These are phyloP conservation scores for Acanthochromis polyacanthus DNA, from an alignment of 2,113 vertebrate genomes.

Conservation along the genomic window DNA sequence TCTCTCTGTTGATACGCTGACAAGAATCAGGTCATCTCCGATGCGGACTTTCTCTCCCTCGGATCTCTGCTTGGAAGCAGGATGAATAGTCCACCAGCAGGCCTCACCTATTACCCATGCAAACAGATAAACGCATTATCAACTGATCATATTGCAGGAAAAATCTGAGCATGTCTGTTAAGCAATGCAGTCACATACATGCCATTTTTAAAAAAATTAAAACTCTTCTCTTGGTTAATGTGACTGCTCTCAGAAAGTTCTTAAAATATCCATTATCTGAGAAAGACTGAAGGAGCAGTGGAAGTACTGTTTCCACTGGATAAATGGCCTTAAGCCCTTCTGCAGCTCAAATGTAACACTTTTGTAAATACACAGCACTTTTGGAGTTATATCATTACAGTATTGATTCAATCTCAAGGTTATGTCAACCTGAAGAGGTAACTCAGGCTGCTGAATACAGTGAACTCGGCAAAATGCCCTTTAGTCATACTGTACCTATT, in stretches of 20 bases:
- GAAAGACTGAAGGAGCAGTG: conserved; percentile 10
- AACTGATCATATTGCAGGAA: not conserved
- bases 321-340: conserved; percentile 22
- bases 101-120: conserved; percentile 87
- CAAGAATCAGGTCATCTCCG: conserved; percentile 96
- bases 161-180: not conserved
- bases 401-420: conserved; percentile 36
- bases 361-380: not conserved
- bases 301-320: conserved; percentile 38
- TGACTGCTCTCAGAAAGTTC: not conserved
- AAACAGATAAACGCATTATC: conserved; percentile 2
- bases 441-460: conserved; percentile 2
- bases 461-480: not conserved
- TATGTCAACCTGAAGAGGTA: conserved; percentile 13
- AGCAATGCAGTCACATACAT: not conserved
- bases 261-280: conserved; percentile 41
- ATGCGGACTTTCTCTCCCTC: conserved; percentile 98
- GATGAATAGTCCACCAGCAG: conserved; percentile 99
- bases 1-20: conserved; percentile 97
- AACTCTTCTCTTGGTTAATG: not conserved
- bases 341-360: conserved; percentile 23
- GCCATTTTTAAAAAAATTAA: not conserved
- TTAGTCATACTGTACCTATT: conserved; percentile 85
- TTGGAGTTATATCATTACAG: not conserved
- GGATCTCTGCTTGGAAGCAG: conserved; percentile 96